phyloP scores from a whole-genome alignment of 2,888 invertebrate genomes.

The Endotricha flammealis region DNA sequence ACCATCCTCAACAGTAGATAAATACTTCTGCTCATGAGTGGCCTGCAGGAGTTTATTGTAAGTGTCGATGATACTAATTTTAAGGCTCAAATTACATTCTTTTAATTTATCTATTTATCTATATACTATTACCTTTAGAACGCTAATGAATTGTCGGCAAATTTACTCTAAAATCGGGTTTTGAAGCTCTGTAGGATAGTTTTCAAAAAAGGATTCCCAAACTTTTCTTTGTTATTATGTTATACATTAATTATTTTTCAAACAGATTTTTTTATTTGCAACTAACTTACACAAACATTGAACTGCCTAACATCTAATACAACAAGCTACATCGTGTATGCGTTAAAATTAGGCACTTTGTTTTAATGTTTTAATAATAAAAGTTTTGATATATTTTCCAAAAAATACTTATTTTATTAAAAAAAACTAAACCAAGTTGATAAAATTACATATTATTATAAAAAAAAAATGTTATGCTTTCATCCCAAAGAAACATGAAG shows the following conservation, averaged over 20 bases:
- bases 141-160: conserved; percentile 40
- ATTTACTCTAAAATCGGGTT: conserved; percentile 58
- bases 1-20: too few relatives aligned
- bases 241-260: too few relatives aligned
- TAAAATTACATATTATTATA: too few relatives aligned
- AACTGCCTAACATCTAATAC: conserved; percentile 59
- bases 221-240: conserved; percentile 21
- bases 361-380: neutral
- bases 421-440: too few relatives aligned
- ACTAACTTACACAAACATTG: conserved; percentile 45
- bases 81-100: conserved; percentile 18
- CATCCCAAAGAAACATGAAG: too few relatives aligned
- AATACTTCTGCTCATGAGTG: too few relatives aligned
- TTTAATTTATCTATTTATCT: conserved; percentile 16
- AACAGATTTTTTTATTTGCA: conserved; percentile 26
- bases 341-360: conserved; percentile 11
- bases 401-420: too few relatives aligned
- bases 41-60: too few relatives aligned
- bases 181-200: conserved; percentile 52
- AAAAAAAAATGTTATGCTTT: too few relatives aligned
- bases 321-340: conserved; percentile 40
- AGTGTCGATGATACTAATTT: conserved; percentile 21
- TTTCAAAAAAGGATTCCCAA: conserved; percentile 22
- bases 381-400: too few relatives aligned
- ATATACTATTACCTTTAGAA: conserved; percentile 21